Conservation (phyloP, 1,140 invertebrate genomes). For the Drosophila watanabei region DNA sequence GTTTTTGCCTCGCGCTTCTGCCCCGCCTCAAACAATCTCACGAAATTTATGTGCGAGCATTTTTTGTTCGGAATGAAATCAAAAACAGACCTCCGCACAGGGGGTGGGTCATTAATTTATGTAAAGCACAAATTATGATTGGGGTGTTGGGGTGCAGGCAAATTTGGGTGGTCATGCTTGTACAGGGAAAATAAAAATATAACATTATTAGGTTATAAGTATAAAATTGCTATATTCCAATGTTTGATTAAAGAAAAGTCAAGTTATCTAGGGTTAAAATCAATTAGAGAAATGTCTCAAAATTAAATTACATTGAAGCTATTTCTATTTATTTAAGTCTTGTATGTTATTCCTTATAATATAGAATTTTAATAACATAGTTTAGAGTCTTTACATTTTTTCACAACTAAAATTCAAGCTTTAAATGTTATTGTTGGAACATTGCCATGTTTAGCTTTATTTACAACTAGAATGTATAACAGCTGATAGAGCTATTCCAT, state of each 20-base stretch:
- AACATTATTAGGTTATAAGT: neutral
- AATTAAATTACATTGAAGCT: too few relatives aligned
- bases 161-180: constrained; percentile 10
- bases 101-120: constrained; percentile 82
- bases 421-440: too few relatives aligned
- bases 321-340: too few relatives aligned
- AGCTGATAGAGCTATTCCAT: too few relatives aligned
- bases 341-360: too few relatives aligned
- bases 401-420: too few relatives aligned
- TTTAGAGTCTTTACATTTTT: too few relatives aligned
- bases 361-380: too few relatives aligned
- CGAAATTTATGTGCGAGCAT: constrained; percentile 62
- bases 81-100: constrained; percentile 53
- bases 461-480: too few relatives aligned
- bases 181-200: constrained; percentile 3
- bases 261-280: neutral
- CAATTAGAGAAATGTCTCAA: neutral
- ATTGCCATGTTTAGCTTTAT: too few relatives aligned
- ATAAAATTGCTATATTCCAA: neutral
- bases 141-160: constrained; percentile 21
- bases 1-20: constrained; percentile 29
- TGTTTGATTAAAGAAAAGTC: neutral
- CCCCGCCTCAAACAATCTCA: constrained; percentile 31
- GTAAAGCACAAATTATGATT: constrained; percentile 85
- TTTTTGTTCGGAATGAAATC: constrained; percentile 65